Percentiles rank a stretch among this genome's conserved stretches.
phyloP scores from a whole-genome alignment of 1,140 invertebrate genomes.

The Lethocerus indicus region DNA sequence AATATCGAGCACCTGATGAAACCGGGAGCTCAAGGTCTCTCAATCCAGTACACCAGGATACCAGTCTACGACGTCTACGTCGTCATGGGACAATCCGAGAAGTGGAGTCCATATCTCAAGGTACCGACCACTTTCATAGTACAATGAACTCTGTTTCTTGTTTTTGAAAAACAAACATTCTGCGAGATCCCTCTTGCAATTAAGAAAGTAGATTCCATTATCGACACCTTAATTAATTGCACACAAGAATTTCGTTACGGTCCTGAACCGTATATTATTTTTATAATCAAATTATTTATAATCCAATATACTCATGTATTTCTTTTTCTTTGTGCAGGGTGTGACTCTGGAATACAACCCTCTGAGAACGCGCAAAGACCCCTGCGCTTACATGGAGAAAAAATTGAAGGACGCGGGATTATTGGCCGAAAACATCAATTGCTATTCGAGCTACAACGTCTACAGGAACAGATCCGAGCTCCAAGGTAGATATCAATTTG shows the following conservation, averaged over 20 bases:
- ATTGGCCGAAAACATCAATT: not conserved
- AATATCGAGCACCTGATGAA: not conserved
- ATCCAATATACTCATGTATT: not conserved
- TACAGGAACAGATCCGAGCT: not conserved
- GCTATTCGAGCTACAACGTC: slow-evolving; percentile 1
- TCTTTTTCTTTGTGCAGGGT: slow-evolving; percentile 1
- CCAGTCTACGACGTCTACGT: not conserved
- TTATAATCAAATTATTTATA: not conserved
- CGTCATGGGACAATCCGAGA: not conserved
- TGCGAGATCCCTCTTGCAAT: too few relatives aligned
- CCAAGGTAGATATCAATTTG: not conserved
- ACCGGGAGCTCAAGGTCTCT: not conserved
- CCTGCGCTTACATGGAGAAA: not conserved
- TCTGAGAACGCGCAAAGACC: not conserved
- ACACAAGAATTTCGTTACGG: too few relatives aligned
- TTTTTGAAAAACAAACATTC: too few relatives aligned
- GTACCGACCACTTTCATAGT: not conserved
- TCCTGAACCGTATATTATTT: too few relatives aligned
- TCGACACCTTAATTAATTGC: too few relatives aligned
- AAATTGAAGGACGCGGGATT: not conserved
- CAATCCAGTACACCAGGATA: not conserved
- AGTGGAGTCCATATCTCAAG: not conserved
- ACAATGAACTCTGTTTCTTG: too few relatives aligned
- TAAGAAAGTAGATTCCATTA: too few relatives aligned
- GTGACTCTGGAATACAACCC: not conserved